phyloP scores from a whole-genome alignment of 2,888 invertebrate genomes.

The Sisyra nigra region DNA sequence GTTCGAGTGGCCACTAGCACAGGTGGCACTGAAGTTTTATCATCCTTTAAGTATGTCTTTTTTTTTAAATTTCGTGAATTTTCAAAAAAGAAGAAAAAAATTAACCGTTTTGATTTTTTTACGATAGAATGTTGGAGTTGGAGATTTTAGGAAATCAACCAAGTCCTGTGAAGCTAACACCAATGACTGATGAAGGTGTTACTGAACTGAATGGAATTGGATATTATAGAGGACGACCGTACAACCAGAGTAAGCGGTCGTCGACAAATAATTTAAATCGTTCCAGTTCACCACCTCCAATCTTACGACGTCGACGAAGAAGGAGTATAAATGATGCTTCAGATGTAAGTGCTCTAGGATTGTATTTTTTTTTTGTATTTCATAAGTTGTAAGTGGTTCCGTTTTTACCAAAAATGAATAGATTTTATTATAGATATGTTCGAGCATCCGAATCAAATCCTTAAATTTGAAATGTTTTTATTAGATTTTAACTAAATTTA shows the following conservation, averaged over 20 bases:
- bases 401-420: too few relatives aligned
- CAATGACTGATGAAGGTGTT: slow-evolving; percentile 23
- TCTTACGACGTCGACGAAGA: slow-evolving; percentile 25
- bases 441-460: too few relatives aligned
- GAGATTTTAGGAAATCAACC: slow-evolving; percentile 20
- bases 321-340: slow-evolving; percentile 14
- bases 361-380: too few relatives aligned
- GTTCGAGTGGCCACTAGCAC: slow-evolving; percentile 13
- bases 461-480: too few relatives aligned
- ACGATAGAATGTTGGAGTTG: slow-evolving; percentile 13
- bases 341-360: too few relatives aligned
- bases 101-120: not conserved
- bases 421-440: too few relatives aligned
- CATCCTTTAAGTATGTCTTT: slow-evolving; percentile 29
- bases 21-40: slow-evolving; percentile 26
- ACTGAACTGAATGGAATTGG: slow-evolving; percentile 20
- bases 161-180: slow-evolving; percentile 25
- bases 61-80: too few relatives aligned
- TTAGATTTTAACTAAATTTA: too few relatives aligned
- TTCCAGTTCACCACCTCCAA: slow-evolving; percentile 25
- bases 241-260: not conserved
- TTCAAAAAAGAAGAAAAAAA: not conserved
- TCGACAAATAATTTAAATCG: not conserved
- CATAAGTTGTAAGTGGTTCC: too few relatives aligned
- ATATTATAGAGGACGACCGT: slow-evolving; percentile 13